phyloP scores from a whole-genome alignment of 2,113 vertebrate species.

The Hemichromis elongatus region DNA sequence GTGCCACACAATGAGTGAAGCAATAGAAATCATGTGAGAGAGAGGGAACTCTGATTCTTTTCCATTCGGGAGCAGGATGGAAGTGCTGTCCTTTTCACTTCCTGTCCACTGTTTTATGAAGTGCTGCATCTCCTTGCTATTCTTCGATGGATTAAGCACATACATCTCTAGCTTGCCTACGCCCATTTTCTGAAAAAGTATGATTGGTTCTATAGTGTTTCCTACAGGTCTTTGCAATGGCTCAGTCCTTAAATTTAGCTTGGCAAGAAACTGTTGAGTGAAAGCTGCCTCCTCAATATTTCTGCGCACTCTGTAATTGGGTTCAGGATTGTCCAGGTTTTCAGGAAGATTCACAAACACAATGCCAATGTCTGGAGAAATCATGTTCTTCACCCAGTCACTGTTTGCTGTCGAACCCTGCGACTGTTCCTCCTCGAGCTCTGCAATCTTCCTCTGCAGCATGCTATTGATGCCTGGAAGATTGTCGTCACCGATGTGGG shows the following conservation, averaged over 20 bases:
- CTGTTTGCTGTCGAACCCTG: slow-evolving; percentile 92
- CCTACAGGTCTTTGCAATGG: slow-evolving; percentile 83
- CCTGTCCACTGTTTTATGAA: slow-evolving; percentile 96
- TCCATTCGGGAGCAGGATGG: slow-evolving; percentile 82
- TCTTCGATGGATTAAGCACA: slow-evolving; percentile 91
- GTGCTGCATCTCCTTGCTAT: slow-evolving; percentile 91
- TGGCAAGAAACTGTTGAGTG: slow-evolving; percentile 87
- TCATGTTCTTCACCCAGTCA: slow-evolving; percentile 97
- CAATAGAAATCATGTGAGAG: slow-evolving; percentile 88
- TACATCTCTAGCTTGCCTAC: slow-evolving; percentile 97
- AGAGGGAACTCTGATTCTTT: slow-evolving; percentile 89
- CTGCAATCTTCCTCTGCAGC: slow-evolving; percentile 89
- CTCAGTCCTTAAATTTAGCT: slow-evolving; percentile 88
- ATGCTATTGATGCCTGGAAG: slow-evolving; percentile 94
- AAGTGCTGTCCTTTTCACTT: slow-evolving; percentile 84
- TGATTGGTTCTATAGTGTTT: slow-evolving; percentile 86
- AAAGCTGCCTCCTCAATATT: slow-evolving; percentile 86
- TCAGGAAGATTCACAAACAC: slow-evolving; percentile 93
- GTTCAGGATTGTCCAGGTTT: slow-evolving; percentile 81
- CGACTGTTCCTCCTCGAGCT: slow-evolving; percentile 91
- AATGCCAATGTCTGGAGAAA: slow-evolving; percentile 93
- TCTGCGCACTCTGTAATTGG: slow-evolving; percentile 80
- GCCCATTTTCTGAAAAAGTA: slow-evolving; percentile 97
- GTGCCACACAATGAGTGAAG: slow-evolving; percentile 95
- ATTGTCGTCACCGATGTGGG: slow-evolving; percentile 91